Conservation (phyloP, 1,140 invertebrate species). For the Micrasema longulum region DNA sequence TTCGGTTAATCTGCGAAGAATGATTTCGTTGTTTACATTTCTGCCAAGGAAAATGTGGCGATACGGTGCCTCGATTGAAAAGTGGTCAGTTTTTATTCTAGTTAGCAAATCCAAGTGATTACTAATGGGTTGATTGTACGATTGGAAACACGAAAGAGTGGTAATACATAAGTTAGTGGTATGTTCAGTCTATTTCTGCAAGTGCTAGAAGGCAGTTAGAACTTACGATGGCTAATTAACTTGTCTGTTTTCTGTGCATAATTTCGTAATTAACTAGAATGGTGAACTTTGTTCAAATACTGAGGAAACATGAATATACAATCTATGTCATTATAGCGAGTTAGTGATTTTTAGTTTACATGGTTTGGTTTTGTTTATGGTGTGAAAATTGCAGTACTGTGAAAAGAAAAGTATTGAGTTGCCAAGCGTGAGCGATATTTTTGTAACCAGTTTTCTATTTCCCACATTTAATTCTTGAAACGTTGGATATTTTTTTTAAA, state of each 20-base stretch:
- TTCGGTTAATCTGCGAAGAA: no score
- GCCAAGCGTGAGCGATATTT: background rate
- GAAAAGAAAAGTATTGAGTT: background rate
- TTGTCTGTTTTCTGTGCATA: background rate
- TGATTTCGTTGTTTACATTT: no score
- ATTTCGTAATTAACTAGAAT: constrained; percentile 21
- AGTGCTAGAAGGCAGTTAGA: constrained; percentile 17
- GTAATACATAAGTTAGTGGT: constrained; percentile 6
- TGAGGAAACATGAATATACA: constrained; percentile 45
- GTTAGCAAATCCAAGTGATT: background rate
- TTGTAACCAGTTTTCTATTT: no score
- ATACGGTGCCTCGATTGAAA: no score
- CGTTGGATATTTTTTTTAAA: no score
- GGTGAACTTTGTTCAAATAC: constrained; percentile 9
- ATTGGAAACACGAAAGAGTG: constrained; percentile 17
- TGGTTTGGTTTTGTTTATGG: no score
- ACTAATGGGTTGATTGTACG: constrained; percentile 18
- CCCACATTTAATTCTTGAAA: no score
- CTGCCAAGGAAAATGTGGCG: no score
- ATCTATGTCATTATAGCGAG: constrained; percentile 44
- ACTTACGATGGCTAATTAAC: constrained; percentile 18
- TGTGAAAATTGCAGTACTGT: background rate
- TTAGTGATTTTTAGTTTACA: constrained; percentile 31
- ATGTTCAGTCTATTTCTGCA: constrained; percentile 25
- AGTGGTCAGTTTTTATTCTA: no score